Percentiles rank a stretch among this genome's conserved stretches.
These are phyloP conservation scores for Ctena decussata DNA, from an alignment of 2,888 invertebrate genomes.

Conservation along the genomic window DNA sequence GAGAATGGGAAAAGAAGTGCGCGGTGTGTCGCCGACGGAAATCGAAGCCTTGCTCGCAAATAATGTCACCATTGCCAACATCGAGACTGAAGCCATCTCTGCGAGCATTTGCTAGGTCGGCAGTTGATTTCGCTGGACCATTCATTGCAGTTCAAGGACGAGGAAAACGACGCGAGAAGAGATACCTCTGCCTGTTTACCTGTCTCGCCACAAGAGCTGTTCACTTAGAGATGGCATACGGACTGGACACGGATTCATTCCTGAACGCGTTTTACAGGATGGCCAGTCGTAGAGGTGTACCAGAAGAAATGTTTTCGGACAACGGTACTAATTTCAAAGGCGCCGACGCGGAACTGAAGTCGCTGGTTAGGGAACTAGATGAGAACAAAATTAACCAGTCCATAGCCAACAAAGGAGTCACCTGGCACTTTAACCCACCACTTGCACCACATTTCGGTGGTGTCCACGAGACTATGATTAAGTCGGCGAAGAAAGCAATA, in stretches of 20 bases:
- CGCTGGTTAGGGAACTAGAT: slow-evolving; percentile 25
- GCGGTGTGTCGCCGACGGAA: slow-evolving; percentile 18
- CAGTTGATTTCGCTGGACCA: slow-evolving; percentile 36
- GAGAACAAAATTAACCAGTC: slow-evolving; percentile 25
- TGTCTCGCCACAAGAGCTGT: slow-evolving; percentile 47
- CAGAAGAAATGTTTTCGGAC: no score
- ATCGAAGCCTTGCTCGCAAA: slow-evolving; percentile 3
- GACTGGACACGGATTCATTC: slow-evolving; percentile 51
- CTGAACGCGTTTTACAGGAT: slow-evolving; percentile 45
- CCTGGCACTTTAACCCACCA: slow-evolving; percentile 62
- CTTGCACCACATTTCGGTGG: slow-evolving; percentile 60
- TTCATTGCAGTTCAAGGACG: slow-evolving; percentile 36
- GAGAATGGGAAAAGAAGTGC: slow-evolving; percentile 38
- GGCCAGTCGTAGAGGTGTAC: slow-evolving; percentile 39
- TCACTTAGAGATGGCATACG: slow-evolving; percentile 46
- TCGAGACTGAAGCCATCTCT: not conserved
- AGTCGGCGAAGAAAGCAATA: slow-evolving; percentile 56
- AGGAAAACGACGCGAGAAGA: slow-evolving; percentile 26
- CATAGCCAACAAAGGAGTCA: slow-evolving; percentile 34
- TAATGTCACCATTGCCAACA: slow-evolving; percentile 26
- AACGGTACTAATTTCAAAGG: slow-evolving; percentile 48
- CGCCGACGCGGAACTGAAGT: slow-evolving; percentile 36
- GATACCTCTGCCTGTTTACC: slow-evolving; percentile 47
- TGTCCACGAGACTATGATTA: slow-evolving; percentile 53
- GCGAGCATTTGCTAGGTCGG: slow-evolving; percentile 7